phyloP scores from a whole-genome alignment of 2,797 vertebrate genomes.

The Eulemur rubriventer region DNA sequence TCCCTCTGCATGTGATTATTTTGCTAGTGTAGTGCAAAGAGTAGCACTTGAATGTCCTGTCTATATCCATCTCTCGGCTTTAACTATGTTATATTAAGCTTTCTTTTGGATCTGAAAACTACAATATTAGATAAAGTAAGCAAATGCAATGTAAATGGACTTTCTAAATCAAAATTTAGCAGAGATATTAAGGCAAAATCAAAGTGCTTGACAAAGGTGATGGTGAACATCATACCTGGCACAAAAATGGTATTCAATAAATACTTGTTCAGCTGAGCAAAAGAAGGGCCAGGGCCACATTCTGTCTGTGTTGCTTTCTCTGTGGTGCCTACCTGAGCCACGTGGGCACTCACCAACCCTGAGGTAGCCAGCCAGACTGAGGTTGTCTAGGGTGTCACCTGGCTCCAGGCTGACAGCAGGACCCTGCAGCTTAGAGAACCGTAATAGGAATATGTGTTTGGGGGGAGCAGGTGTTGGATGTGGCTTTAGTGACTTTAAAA shows the following conservation, averaged over 20 bases:
- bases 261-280: neutral
- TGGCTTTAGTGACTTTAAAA: neutral
- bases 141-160: neutral
- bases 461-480: neutral
- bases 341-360: neutral
- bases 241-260: neutral
- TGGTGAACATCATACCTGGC: neutral
- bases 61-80: neutral
- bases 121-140: neutral
- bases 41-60: neutral
- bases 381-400: neutral
- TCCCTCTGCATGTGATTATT: neutral
- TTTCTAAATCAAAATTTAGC: neutral
- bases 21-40: neutral
- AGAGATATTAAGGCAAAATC: neutral
- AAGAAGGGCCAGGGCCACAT: neutral
- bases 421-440: neutral
- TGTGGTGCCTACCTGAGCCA: neutral
- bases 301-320: neutral
- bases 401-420: neutral
- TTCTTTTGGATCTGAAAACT: neutral
- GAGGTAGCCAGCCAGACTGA: too few relatives aligned
- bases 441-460: neutral
- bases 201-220: neutral
- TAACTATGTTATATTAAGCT: neutral